Base-by-base conservation (phyloP, 2,797 vertebrate species). In the Streptopelia turtur region DNA sequence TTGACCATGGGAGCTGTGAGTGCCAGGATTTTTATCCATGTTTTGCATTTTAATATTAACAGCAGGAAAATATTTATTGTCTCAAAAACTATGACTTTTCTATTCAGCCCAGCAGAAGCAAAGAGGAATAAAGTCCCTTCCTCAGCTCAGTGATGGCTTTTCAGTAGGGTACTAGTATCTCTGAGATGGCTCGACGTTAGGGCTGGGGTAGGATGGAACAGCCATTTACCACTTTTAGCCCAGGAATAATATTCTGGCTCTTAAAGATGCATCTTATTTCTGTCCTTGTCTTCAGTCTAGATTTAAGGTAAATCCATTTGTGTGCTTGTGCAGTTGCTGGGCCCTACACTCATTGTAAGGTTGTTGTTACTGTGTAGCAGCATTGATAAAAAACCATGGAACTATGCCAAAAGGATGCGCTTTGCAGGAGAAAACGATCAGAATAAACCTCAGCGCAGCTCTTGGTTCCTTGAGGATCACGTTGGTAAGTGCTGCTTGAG, bases 401-500 rank as follows among this genome's bases (percentile, higher is more conserved):
- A 35, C 24, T 49, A 1, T 30, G 27, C 25, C 24, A 64, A 31
- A 33, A 71, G 37, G 72, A 57, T n/a, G 49, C 11, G 4, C 6
- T 78, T 63, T 14, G 35, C 33, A 33, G 16, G 49, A 79, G 41
- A 16, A 21, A 18, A 39, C 24, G n/a, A 37, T 43, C 30, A 24
- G 50, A 50, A 10, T 21, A 45, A 76, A 16, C 50, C 15, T 83
- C n/a, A 20, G 65, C 47, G 16, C 37, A 55, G 43, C 24, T 72
- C 41, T 47, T 23, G 23, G 31, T 9, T 41, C 66, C 71, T 37
- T 43, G 16, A 59, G 41, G 50, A 24, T 28, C 24, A 23, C 1
- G 0, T 0, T 41, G 33, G 30, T 83, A 31, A 12, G 31, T 56
- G 66, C 43, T 9, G 5, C 1, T 13, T 20, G 47, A 21, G 9